A percentile compares a stretch with the other conserved stretches of the same genome.
These are phyloP conservation scores for Prorops nasuta DNA, from an alignment of 1,140 invertebrate species.

Conservation along the genomic window DNA sequence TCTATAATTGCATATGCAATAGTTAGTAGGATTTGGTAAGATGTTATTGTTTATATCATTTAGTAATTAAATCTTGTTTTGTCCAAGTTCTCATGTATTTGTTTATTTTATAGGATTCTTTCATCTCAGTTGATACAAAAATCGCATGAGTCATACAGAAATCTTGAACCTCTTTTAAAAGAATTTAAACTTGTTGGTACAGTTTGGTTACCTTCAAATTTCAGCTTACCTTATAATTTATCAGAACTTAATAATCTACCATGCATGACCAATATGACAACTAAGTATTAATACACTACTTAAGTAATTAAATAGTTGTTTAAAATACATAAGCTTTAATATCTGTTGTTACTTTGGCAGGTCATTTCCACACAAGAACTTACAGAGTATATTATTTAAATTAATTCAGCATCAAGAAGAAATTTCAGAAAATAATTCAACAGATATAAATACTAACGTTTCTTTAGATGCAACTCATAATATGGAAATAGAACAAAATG, in stretches of 20 bases:
- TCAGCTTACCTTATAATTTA: slow-evolving; percentile 54
- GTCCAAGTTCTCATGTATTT: slow-evolving; percentile 2
- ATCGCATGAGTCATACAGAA: slow-evolving; percentile 57
- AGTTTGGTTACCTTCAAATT: slow-evolving; percentile 54
- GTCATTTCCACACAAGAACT: neutral
- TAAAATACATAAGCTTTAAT: neutral
- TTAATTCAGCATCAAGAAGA: neutral
- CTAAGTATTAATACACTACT: slow-evolving; percentile 18
- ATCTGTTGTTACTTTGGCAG: neutral
- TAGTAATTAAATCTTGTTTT: neutral
- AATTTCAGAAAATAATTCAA: neutral
- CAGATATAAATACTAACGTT: too few relatives aligned
- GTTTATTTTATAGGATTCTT: slow-evolving; percentile 38
- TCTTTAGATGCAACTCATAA: too few relatives aligned
- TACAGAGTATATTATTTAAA: neutral
- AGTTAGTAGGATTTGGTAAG: slow-evolving; percentile 61
- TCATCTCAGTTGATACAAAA: slow-evolving; percentile 53
- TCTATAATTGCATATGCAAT: slow-evolving; percentile 59
- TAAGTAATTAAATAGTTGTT: neutral
- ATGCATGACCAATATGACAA: slow-evolving; percentile 45
- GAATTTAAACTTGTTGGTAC: slow-evolving; percentile 52
- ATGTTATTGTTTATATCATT: slow-evolving; percentile 5
- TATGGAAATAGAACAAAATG: too few relatives aligned
- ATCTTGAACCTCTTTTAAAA: slow-evolving; percentile 47
- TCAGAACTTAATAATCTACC: slow-evolving; percentile 55